These are phyloP conservation scores for Linurgus olivaceus DNA, from an alignment of 2,797 vertebrate genomes.

Conservation along the genomic window DNA sequence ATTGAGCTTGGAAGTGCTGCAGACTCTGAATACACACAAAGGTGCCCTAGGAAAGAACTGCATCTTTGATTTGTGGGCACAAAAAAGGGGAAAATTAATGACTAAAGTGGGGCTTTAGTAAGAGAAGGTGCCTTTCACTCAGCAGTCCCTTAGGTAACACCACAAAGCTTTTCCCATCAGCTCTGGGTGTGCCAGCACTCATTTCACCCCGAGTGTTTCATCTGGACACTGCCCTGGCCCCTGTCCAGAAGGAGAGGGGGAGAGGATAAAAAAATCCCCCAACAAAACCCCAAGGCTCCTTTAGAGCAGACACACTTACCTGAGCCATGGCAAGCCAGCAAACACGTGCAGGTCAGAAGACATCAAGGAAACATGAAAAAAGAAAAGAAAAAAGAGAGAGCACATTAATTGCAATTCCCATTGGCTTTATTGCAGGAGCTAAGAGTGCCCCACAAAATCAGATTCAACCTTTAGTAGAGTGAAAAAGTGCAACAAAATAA, in stretches of 20 bases:
- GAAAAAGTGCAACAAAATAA: background rate
- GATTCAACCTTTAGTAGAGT: background rate
- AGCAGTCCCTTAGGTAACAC: background rate
- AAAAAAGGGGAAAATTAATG: background rate
- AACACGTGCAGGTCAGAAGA: background rate
- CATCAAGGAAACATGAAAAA: constrained; percentile 9
- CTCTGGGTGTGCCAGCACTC: background rate
- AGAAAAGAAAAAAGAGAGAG: background rate
- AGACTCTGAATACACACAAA: background rate
- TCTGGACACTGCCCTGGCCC: background rate
- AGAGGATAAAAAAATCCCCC: background rate
- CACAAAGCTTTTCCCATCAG: background rate
- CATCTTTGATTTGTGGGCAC: background rate
- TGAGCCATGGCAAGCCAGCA: background rate
- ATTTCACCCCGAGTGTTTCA: background rate
- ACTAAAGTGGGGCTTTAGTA: background rate
- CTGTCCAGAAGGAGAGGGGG: background rate
- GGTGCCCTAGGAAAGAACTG: background rate
- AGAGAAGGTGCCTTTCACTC: background rate
- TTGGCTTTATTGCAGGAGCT: background rate
- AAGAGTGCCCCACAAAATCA: background rate
- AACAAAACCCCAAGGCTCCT: background rate
- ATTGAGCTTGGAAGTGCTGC: background rate
- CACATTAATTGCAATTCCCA: constrained; percentile 10
- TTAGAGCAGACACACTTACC: constrained; percentile 10